Evolutionary conservation across 2,797 vertebrate genomes (phyloP).

Genomic region (Clamator glandarius): DNA sequence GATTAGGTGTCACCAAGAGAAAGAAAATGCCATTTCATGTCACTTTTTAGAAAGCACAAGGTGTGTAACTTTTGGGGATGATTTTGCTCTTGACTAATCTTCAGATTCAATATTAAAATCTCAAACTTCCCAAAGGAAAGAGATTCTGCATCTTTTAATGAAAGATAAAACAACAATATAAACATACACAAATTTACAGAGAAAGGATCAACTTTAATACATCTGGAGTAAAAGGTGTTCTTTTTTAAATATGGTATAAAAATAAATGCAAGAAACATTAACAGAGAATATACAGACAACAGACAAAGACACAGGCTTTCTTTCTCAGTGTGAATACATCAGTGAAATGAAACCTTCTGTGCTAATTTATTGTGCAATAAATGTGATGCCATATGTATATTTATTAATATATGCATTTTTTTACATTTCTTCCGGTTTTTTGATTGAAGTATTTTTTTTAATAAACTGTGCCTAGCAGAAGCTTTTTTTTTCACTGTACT

Average conservation of each 20-base stretch:
- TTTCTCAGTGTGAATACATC: slow-evolving; percentile 85
- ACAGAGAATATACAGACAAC: slow-evolving; percentile 87
- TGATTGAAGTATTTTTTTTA: slow-evolving; percentile 74
- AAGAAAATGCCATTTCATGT: slow-evolving; percentile 66
- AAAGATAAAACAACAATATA: slow-evolving; percentile 85
- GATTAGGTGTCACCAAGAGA: slow-evolving; percentile 64
- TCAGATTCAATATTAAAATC: slow-evolving; percentile 49
- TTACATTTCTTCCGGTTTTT: slow-evolving; percentile 78
- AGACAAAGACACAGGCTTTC: slow-evolving; percentile 84
- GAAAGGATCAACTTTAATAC: slow-evolving; percentile 92
- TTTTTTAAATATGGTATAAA: slow-evolving; percentile 98
- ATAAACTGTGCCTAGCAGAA: slow-evolving; percentile 79
- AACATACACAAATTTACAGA: slow-evolving; percentile 89
- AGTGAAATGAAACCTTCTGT: slow-evolving; percentile 87
- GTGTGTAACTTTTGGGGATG: slow-evolving; percentile 4
- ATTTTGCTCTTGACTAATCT: slow-evolving; percentile 43
- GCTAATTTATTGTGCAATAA: slow-evolving; percentile 89
- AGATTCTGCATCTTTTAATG: slow-evolving; percentile 84
- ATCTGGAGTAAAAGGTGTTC: slow-evolving; percentile 93
- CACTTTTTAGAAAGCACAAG: slow-evolving; percentile 40
- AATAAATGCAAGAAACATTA: slow-evolving; percentile 96
- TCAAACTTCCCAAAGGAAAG: slow-evolving; percentile 74
- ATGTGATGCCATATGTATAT: slow-evolving; percentile 83
- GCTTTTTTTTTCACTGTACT: slow-evolving; percentile 82
- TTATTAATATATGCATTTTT: slow-evolving; percentile 81